phyloP scores from a whole-genome alignment of 2,888 invertebrate genomes.

The Nomada fucata region DNA sequence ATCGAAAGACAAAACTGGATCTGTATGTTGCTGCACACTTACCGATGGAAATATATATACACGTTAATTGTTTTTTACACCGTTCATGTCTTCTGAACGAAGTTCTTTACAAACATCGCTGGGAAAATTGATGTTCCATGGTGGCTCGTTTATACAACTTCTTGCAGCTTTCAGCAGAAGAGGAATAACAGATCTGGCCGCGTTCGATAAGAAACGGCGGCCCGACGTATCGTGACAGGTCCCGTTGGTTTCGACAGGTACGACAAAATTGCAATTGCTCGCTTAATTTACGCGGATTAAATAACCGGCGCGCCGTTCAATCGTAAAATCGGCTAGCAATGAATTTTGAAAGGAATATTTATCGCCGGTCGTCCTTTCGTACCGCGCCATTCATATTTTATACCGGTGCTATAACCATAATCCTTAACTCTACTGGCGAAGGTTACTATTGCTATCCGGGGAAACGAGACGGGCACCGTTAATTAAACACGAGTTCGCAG shows the following conservation, averaged over 20 bases:
- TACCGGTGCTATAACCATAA: conserved; percentile 40
- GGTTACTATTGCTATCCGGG: conserved; percentile 29
- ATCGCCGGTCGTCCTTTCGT: conserved; percentile 33
- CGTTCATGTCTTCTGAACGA: conserved; percentile 21
- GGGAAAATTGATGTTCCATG: neutral
- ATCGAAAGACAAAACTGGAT: conserved; percentile 67
- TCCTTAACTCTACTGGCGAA: conserved; percentile 18
- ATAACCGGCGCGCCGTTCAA: conserved; percentile 13
- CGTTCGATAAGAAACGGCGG: neutral
- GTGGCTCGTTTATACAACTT: neutral
- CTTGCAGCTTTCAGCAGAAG: neutral
- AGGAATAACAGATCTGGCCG: too few relatives aligned
- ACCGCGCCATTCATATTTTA: conserved; percentile 31
- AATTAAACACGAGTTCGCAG: conserved; percentile 34
- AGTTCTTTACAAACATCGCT: neutral
- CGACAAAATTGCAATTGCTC: neutral
- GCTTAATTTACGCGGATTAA: conserved; percentile 31
- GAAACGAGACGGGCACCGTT: conserved; percentile 27
- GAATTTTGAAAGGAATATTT: conserved; percentile 23
- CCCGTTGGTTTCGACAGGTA: conserved; percentile 16
- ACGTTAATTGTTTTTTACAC: conserved; percentile 64
- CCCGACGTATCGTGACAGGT: neutral
- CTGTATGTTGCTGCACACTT: conserved; percentile 71
- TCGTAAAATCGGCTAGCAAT: conserved; percentile 32
- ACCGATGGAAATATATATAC: conserved; percentile 65